phyloP scores from a whole-genome alignment of 2,888 invertebrate genomes.

The Atrina japonica region DNA sequence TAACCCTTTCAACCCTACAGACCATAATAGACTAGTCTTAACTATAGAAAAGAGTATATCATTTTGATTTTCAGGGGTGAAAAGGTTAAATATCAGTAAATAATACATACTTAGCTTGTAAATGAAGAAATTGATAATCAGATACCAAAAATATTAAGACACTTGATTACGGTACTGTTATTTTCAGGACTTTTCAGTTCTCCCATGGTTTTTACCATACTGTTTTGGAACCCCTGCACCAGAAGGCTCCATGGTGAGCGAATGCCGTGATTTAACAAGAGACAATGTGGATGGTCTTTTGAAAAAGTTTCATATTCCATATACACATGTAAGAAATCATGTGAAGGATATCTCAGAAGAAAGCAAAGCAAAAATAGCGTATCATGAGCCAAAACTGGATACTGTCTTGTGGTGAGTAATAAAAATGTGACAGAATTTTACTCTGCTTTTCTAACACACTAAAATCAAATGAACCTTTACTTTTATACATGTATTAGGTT shows the following conservation, averaged over 20 bases:
- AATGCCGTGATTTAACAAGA: constrained; percentile 64
- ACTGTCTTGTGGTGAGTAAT: constrained; percentile 75
- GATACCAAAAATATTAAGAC: too few species aligned
- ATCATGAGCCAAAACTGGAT: constrained; percentile 72
- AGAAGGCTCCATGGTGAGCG: constrained; percentile 66
- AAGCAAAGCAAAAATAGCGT: constrained; percentile 74
- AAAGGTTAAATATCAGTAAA: too few species aligned
- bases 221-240: constrained; percentile 76
- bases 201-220: constrained; percentile 79
- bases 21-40: too few species aligned
- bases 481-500: background rate
- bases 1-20: too few species aligned
- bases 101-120: too few species aligned
- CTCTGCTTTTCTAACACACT: background rate
- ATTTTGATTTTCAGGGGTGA: too few species aligned
- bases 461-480: background rate
- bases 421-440: background rate
- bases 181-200: constrained; percentile 74
- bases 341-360: constrained; percentile 66
- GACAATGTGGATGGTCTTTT: constrained; percentile 77
- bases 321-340: constrained; percentile 69
- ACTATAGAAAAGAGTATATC: too few species aligned
- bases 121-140: too few species aligned
- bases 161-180: too few species aligned
- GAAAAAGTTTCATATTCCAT: constrained; percentile 73